Percentiles rank a stretch among this genome's conserved stretches.
Conservation (phyloP, 1,140 invertebrate species). For the Battus philenor region DNA sequence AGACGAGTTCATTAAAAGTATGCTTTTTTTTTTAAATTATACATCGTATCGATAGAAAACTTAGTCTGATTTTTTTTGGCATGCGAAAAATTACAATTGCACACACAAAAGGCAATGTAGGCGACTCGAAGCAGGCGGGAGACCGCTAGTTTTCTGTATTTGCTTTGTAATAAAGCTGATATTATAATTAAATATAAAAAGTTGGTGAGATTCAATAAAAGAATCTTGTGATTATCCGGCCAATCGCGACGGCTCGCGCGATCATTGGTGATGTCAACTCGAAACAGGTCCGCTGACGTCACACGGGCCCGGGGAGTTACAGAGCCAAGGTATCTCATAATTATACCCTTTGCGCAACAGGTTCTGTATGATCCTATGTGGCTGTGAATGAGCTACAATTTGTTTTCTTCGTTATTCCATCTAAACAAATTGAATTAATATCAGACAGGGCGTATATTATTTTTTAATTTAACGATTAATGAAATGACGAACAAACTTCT, state of each 20-base stretch:
- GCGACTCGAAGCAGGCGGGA: no score
- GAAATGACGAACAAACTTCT: no score
- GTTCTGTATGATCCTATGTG: conserved; percentile 5
- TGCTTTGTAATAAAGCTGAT: no score
- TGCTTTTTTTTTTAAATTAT: no score
- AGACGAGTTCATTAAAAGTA: no score
- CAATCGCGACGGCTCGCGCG: conserved; percentile 20
- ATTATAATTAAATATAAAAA: conserved; percentile 13
- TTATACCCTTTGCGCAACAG: conserved; percentile 29
- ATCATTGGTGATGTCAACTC: conserved; percentile 37
- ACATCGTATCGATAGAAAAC: no score
- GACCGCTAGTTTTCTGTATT: no score
- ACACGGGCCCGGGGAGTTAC: conserved; percentile 14
- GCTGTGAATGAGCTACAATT: conserved; percentile 4
- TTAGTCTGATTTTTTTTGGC: no score
- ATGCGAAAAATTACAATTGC: no score
- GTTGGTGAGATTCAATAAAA: conserved; percentile 6
- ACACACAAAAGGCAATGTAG: no score
- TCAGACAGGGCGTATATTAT: background rate
- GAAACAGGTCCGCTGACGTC: conserved; percentile 29
- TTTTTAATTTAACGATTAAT: background rate
- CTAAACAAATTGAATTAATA: conserved; percentile 10
- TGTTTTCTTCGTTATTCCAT: conserved; percentile 6
- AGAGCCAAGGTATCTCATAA: conserved; percentile 21
- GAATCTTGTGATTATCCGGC: conserved; percentile 12